Evolutionary conservation across 1,140 invertebrate species (phyloP), one percentile per base, ranked within the genome.

Genomic region (Stegodyphus dumicola): DNA sequence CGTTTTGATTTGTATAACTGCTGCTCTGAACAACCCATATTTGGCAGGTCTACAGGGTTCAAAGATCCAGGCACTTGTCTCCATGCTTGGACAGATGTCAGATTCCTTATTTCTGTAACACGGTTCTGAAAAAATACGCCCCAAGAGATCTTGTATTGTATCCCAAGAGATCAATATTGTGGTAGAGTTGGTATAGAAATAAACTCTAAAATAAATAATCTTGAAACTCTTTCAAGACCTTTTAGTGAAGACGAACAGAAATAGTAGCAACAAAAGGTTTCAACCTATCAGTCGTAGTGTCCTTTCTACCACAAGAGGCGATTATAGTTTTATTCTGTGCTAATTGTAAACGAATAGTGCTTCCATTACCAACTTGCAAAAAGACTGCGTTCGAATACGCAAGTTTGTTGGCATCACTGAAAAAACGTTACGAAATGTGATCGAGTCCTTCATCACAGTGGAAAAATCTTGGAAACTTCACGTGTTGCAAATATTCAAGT

Each of bases 351-450:
- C 33, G 33, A 1, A 3, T 33, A 3, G 33, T 33, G 33, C 3
- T 33, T 33, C 33, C 33, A 33, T 3, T 33, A 33, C 33, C 3
- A 33, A 1, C 33, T 33, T 3, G 33, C 33, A 77, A 17, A 83
- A 67, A 79, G 48, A 15, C 66, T 48, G 13, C 66, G 1, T 52
- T 51, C 15, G 52, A 48, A 67, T 56, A 84, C 3, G 65, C 33
- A 33, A 70, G 6, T 52, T 77, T 60, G 11, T 11, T 85, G 15
- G 66, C 65, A 70, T 85, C 74, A 77, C 13, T 49, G 7, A 76
- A 85, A 17, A 77, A 77, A 70, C 60, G 70, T 65, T 66, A 71
- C 5, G 78, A 80, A 75, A 74, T 75, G 51, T 11, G 11, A 9
- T 66, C 18, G 2, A 48, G 17, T 17, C 33, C 66, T n/a, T 69